phyloP scores from a whole-genome alignment of 1,140 invertebrate genomes.

The Cydia splendana region DNA sequence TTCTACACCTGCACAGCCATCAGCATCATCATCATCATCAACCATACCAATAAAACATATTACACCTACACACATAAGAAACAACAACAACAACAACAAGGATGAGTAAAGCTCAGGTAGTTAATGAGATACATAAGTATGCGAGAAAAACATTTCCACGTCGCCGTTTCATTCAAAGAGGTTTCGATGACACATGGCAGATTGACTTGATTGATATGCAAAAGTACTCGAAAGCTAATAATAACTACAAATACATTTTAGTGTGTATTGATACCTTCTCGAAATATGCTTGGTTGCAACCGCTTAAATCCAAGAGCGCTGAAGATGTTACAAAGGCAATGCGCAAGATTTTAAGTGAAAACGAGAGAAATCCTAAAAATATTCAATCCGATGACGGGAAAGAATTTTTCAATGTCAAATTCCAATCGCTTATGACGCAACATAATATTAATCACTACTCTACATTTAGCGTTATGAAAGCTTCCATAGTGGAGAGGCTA shows the following conservation, averaged over 20 bases:
- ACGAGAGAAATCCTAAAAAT: too few relatives aligned
- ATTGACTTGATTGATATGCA: conserved; percentile 68
- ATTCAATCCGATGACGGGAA: too few relatives aligned
- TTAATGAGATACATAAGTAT: conserved; percentile 61
- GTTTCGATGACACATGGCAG: conserved; percentile 68
- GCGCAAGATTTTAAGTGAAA: too few relatives aligned
- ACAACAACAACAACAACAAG: too few relatives aligned
- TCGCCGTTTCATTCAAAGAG: conserved; percentile 53
- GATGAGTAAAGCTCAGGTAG: conserved; percentile 42
- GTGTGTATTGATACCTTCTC: conserved; percentile 74
- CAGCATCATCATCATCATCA: too few relatives aligned
- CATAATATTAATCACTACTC: conserved; percentile 70
- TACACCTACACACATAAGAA: too few relatives aligned
- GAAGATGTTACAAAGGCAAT: conserved; percentile 49
- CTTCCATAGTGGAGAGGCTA: conserved; percentile 72
- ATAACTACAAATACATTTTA: conserved; percentile 70
- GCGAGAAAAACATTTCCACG: conserved; percentile 62
- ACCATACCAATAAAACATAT: too few relatives aligned
- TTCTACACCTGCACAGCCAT: too few relatives aligned
- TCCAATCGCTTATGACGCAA: conserved; percentile 46
- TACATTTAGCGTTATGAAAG: conserved; percentile 71
- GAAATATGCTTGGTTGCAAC: conserved; percentile 73
- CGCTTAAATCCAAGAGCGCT: conserved; percentile 72
- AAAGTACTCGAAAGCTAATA: conserved; percentile 57
- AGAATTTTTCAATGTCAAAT: too few relatives aligned